A percentile compares a stretch with the other conserved stretches of the same genome.
phyloP scores from a whole-genome alignment of 2,888 invertebrate genomes.

The Synanthedon myopaeformis region DNA sequence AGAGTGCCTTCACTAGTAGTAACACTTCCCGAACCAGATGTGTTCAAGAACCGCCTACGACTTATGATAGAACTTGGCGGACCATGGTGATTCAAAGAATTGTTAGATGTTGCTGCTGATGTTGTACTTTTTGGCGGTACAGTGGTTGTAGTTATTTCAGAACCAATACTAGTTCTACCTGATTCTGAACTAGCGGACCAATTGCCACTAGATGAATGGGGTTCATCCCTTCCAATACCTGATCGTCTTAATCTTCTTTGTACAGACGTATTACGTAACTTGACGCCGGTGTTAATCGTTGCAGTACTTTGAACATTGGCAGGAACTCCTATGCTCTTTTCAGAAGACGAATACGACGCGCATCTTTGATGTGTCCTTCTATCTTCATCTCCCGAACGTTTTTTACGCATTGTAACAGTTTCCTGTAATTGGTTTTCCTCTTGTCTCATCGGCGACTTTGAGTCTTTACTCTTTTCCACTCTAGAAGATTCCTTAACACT shows the following conservation, averaged over 20 bases:
- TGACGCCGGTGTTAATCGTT: conserved; percentile 74
- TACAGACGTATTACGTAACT: conserved; percentile 80
- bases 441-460: conserved; percentile 42
- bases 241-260: conserved; percentile 78
- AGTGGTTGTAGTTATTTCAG: conserved; percentile 80
- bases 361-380: conserved; percentile 81
- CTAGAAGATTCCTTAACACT: conserved; percentile 52
- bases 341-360: conserved; percentile 81
- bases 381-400: conserved; percentile 72
- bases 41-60: conserved; percentile 75
- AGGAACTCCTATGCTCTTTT: conserved; percentile 75
- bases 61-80: conserved; percentile 79
- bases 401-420: conserved; percentile 74
- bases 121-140: conserved; percentile 78
- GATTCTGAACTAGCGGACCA: conserved; percentile 96
- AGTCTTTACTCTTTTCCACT: conserved; percentile 48
- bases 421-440: conserved; percentile 76
- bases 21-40: conserved; percentile 84
- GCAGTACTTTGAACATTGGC: conserved; percentile 64
- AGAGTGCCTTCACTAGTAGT: conserved; percentile 88
- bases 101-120: conserved; percentile 76
- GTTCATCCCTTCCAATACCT: conserved; percentile 79
- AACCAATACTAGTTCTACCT: conserved; percentile 86
- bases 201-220: conserved; percentile 91
- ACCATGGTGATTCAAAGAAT: conserved; percentile 75